phyloP scores from a whole-genome alignment of 2,797 vertebrate genomes.

The Muscicapa comitata region DNA sequence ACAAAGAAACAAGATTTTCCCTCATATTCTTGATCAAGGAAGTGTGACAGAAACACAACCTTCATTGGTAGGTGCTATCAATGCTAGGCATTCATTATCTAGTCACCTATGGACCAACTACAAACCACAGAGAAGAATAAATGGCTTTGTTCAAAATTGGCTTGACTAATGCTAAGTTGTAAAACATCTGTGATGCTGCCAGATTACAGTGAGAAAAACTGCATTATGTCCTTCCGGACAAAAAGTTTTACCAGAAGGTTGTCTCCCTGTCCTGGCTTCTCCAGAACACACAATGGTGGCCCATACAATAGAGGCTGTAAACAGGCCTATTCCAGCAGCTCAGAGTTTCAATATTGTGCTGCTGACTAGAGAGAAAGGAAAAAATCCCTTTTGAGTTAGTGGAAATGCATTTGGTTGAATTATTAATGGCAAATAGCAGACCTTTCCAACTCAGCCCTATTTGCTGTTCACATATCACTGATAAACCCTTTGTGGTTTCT shows the following conservation, averaged over 20 bases:
- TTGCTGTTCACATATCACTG: neutral
- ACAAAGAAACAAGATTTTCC: neutral
- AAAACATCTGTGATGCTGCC: neutral
- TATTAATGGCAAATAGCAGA: slow-evolving; percentile 23
- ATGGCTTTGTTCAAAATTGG: neutral
- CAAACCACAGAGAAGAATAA: neutral
- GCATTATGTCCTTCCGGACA: neutral
- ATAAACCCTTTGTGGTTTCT: neutral
- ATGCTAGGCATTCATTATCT: neutral
- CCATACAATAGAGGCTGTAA: neutral
- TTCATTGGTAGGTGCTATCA: neutral
- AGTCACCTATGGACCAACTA: neutral
- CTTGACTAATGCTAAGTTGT: neutral
- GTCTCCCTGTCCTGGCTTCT: neutral
- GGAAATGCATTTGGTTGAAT: slow-evolving; percentile 10
- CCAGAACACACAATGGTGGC: neutral
- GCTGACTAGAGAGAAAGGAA: neutral
- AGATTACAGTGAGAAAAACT: neutral
- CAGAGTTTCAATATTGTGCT: neutral
- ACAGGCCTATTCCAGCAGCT: neutral
- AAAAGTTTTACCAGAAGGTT: neutral
- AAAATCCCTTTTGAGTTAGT: neutral
- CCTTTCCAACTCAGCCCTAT: neutral
- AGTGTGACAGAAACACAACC: neutral
- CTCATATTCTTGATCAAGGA: neutral